Evolutionary conservation across 1,140 invertebrate species (phyloP), one percentile per base, ranked within the genome.

Genomic region (Calycopis cecrops): DNA sequence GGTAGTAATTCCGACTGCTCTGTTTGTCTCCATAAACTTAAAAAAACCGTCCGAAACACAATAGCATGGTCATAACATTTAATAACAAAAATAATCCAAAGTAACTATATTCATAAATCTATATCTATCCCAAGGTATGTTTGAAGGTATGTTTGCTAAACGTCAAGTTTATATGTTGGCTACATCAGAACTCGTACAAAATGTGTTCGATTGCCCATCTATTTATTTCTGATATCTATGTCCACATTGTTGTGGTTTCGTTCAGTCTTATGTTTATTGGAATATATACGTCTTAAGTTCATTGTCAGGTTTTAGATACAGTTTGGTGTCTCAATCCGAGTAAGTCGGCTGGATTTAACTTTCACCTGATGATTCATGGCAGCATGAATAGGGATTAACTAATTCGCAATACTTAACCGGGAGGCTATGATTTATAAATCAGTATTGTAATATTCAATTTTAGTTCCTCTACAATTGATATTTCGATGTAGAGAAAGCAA

Each of bases 231-330:
- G n/a, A n/a, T n/a, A n/a, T n/a, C n/a, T n/a, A n/a, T n/a, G 65
- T 68, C 63, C 59, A 66, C 66, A 65, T 69, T 78, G 69, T 72
- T 70, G 59, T 55, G 64, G 61, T 62, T 54, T 59, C 50, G 55
- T 59, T 60, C 59, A 63, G 59, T 66, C 21, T 65, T 52, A 48
- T 61, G 35, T 52, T 52, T 52, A 37, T 52, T 9, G 35, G 18
- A 21, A 37, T 38, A 21, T 18, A 67, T 59, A 69, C 69, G 70
- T 73, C 14, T 40, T 7, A 0, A 69, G 68, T 71, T 67, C 63
- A 76, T 76, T 76, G 75, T 78, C 75, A 76, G 71, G 71, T 78
- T 73, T 62, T 71, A 73, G 70, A 73, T 72, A 69, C 60, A 71
- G 76, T 79, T 70, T 68, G 68, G 62, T 69, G 63, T 67, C 69